Percentiles rank a stretch among this genome's conserved stretches.
Evolutionary conservation across 1,140 invertebrate species (phyloP).

Genomic region (Oryzaephilus surinamensis): DNA sequence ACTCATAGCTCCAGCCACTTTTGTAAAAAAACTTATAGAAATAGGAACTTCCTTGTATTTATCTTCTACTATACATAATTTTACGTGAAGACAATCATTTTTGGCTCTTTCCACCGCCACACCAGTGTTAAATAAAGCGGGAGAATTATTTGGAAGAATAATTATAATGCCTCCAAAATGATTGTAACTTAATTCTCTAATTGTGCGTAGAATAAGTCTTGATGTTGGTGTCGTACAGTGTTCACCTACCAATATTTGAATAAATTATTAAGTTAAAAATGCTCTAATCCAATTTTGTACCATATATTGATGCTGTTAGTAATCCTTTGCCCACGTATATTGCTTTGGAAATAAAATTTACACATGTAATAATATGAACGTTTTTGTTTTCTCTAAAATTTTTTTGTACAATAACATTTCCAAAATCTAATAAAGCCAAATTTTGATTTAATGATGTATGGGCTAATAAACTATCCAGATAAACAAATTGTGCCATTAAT

Average conservation of each 20-base stretch:
- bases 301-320: conserved; percentile 54
- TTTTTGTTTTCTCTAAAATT: conserved; percentile 32
- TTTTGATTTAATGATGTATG: conserved; percentile 20
- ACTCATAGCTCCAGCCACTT: conserved; percentile 55
- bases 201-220: conserved; percentile 39
- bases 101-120: conserved; percentile 30
- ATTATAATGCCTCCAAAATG: conserved; percentile 27
- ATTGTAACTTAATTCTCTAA: conserved; percentile 39
- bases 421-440: conserved; percentile 27
- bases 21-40: conserved; percentile 51
- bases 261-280: conserved; percentile 1
- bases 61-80: background rate
- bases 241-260: conserved; percentile 20
- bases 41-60: too few relatives aligned
- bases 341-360: conserved; percentile 30
- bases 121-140: conserved; percentile 30
- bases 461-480: background rate
- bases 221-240: conserved; percentile 40
- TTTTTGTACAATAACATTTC: conserved; percentile 26
- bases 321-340: conserved; percentile 59
- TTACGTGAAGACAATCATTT: conserved; percentile 16
- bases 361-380: conserved; percentile 51
- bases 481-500: too few relatives aligned
- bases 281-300: conserved; percentile 24
- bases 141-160: conserved; percentile 24